A percentile compares a stretch with the other conserved stretches of the same genome.
These are phyloP conservation scores for Pagetopsis macropterus DNA, from an alignment of 2,797 vertebrate species.

Conservation along the genomic window DNA sequence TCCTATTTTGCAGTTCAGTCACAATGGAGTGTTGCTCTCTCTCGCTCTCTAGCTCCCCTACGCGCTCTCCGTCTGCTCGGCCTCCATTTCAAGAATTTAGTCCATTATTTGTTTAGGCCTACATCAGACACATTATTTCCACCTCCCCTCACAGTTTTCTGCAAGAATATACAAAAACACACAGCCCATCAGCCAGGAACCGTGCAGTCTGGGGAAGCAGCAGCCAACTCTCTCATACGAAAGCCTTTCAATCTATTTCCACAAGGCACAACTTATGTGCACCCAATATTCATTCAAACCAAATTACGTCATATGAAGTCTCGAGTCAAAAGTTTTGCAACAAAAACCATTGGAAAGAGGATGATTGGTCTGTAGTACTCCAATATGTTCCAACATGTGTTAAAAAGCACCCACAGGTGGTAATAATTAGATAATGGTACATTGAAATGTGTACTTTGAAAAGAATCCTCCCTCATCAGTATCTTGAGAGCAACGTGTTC, in stretches of 20 bases:
- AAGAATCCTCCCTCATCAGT: not conserved
- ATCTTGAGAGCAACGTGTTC: not conserved
- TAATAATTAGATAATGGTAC: conserved; percentile 11
- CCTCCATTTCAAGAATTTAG: conserved; percentile 74
- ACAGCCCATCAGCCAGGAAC: conserved; percentile 24
- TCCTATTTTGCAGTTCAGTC: conserved; percentile 83
- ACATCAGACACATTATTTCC: conserved; percentile 69
- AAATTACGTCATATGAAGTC: conserved; percentile 5
- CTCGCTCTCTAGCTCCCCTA: conserved; percentile 58
- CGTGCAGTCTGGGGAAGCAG: conserved; percentile 19
- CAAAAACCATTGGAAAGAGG: conserved; percentile 6
- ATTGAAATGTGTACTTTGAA: not conserved
- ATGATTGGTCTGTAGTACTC: not conserved
- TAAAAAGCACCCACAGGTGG: conserved; percentile 22
- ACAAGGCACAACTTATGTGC: conserved; percentile 11
- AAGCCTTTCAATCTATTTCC: conserved; percentile 18
- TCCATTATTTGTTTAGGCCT: conserved; percentile 70
- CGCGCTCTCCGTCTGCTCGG: conserved; percentile 65
- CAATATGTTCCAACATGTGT: not conserved
- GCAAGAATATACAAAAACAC: conserved; percentile 43
- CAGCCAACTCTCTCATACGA: conserved; percentile 15
- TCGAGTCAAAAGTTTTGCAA: conserved; percentile 4
- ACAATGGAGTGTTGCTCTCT: conserved; percentile 73
- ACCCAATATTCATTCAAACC: conserved; percentile 33
- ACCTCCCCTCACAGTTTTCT: conserved; percentile 54